phyloP scores from a whole-genome alignment of 37 sponge, comb jelly and placozoan genomes.

The Diacarnus erythraeanus region DNA sequence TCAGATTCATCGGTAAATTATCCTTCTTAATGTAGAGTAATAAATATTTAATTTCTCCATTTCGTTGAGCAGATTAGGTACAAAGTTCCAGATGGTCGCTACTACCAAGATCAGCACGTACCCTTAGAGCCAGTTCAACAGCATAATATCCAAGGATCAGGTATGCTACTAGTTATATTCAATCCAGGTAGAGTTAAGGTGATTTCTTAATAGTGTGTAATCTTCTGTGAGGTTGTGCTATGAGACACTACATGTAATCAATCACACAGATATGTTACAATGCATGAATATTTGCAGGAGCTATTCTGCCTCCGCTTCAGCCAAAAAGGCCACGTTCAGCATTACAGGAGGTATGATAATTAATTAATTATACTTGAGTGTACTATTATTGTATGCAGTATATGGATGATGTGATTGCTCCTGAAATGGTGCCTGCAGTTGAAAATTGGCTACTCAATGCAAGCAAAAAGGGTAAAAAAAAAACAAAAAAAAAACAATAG shows the following conservation, averaged over 20 bases:
- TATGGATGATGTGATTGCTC: slow-evolving; percentile 50
- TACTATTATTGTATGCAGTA: slow-evolving; percentile 11
- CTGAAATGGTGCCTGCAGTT: slow-evolving; percentile 67
- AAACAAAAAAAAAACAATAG: background rate
- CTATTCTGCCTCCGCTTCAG: background rate
- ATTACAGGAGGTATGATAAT: slow-evolving; percentile 43
- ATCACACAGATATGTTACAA: too few species aligned
- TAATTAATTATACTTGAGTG: background rate
- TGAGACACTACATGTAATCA: too few species aligned
- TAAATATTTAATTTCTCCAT: background rate
- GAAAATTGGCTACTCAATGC: slow-evolving; percentile 69
- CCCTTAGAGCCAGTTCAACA: background rate
- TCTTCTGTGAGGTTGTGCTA: too few species aligned
- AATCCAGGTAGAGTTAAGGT: too few species aligned
- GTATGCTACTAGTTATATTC: background rate
- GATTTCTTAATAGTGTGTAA: too few species aligned
- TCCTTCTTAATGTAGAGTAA: background rate
- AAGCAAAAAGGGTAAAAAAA: slow-evolving; percentile 49
- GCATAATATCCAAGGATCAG: background rate
- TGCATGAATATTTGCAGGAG: background rate
- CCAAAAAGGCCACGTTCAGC: slow-evolving; percentile 44
- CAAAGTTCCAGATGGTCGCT: background rate
- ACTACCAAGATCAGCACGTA: background rate
- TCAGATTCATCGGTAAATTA: slow-evolving; percentile 42
- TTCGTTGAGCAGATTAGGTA: background rate